phyloP scores from a whole-genome alignment of 2,888 invertebrate species.

The Philonicus albiceps region DNA sequence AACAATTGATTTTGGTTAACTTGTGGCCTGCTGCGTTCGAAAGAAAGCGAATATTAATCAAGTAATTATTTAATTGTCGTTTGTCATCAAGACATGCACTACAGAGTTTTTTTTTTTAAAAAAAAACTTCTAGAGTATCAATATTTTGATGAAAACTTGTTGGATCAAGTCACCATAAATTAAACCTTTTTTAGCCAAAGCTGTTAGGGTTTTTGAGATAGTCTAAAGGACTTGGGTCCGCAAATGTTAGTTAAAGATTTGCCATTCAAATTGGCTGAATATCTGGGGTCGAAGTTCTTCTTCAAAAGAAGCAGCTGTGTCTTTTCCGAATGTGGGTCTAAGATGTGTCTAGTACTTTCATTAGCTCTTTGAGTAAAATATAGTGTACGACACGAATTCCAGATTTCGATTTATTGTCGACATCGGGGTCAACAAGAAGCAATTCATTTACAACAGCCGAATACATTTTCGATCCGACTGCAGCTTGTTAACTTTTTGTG shows the following conservation, averaged over 20 bases:
- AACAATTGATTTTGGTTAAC: neutral
- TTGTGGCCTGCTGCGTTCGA: neutral
- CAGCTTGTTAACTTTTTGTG: conserved; percentile 41
- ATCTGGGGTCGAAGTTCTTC: neutral
- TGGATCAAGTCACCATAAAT: neutral
- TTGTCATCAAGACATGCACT: neutral
- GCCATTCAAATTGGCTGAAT: neutral
- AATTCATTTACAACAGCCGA: conserved; percentile 37
- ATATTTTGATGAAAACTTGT: neutral
- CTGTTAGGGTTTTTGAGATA: neutral
- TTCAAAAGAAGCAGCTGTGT: neutral
- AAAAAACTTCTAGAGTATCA: neutral
- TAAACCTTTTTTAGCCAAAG: neutral
- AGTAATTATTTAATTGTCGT: neutral
- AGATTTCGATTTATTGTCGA: conserved; percentile 41
- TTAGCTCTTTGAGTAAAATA: neutral
- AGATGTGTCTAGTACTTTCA: neutral
- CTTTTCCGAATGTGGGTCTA: neutral
- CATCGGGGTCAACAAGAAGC: conserved; percentile 39
- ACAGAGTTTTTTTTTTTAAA: neutral
- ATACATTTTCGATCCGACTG: conserved; percentile 19
- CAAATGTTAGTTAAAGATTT: neutral
- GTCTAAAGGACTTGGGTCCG: neutral
- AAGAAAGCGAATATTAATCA: neutral
- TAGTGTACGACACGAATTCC: conserved; percentile 22